A percentile compares a stretch with the other conserved stretches of the same genome.
phyloP scores from a whole-genome alignment of 2,797 vertebrate species.

The Acipenser transmontanus region DNA sequence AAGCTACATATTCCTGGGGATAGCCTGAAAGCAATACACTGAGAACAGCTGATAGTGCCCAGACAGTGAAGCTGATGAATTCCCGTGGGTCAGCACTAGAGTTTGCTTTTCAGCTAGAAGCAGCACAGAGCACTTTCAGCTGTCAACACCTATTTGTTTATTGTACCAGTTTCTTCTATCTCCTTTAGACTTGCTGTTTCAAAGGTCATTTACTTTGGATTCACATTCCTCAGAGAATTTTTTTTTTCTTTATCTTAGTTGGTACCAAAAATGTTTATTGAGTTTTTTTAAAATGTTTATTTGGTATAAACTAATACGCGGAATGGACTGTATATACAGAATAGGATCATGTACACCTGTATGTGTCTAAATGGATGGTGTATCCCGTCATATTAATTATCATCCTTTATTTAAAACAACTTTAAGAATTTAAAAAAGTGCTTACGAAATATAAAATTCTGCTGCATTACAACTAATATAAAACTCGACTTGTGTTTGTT shows the following conservation, averaged over 20 bases:
- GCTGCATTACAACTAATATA: conserved; percentile 15
- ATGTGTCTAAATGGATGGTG: neutral
- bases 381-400: too few relatives aligned
- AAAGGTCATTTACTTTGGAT: neutral
- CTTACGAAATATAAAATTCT: neutral
- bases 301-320: neutral
- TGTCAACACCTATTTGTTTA: conserved; percentile 1
- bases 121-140: neutral
- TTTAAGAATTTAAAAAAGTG: too few relatives aligned
- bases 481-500: conserved; percentile 22
- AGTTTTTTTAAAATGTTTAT: too few relatives aligned
- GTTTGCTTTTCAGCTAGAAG: neutral
- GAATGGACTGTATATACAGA: conserved; percentile 32
- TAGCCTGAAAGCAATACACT: neutral
- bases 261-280: neutral
- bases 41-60: neutral
- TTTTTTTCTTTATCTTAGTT: neutral
- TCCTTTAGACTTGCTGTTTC: neutral
- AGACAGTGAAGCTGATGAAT: neutral
- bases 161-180: neutral
- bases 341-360: conserved; percentile 14
- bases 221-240: neutral
- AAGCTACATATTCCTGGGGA: conserved; percentile 24
- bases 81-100: neutral
- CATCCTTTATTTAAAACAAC: too few relatives aligned